A percentile compares a stretch with the other conserved stretches of the same genome.
phyloP scores from a whole-genome alignment of 2,888 invertebrate species.

The Augochlorella aurata region DNA sequence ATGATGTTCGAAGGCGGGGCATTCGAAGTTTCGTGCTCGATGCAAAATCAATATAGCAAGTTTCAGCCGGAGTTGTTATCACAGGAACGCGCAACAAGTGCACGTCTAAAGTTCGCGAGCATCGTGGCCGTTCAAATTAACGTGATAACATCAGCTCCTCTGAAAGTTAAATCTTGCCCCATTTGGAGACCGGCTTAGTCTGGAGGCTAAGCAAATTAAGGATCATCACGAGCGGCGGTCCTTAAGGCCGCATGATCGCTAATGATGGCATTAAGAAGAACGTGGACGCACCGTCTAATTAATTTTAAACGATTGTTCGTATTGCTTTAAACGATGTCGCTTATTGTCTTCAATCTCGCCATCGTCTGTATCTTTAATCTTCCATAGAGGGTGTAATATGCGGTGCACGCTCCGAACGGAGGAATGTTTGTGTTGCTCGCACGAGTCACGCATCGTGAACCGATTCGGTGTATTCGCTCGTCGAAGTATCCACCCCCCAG shows the following conservation, averaged over 20 bases:
- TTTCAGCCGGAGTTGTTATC: slow-evolving; percentile 25
- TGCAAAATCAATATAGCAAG: slow-evolving; percentile 41
- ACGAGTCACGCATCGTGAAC: neutral
- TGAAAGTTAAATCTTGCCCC: slow-evolving; percentile 53
- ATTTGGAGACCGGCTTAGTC: slow-evolving; percentile 48
- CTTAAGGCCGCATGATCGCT: slow-evolving; percentile 43
- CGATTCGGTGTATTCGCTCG: neutral
- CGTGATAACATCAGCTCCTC: slow-evolving; percentile 46
- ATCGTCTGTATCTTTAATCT: neutral
- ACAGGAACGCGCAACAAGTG: slow-evolving; percentile 26
- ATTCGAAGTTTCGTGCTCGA: slow-evolving; percentile 28
- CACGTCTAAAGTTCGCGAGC: slow-evolving; percentile 15
- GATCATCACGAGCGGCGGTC: slow-evolving; percentile 45
- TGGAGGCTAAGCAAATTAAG: slow-evolving; percentile 57
- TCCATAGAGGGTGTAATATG: slow-evolving; percentile 14
- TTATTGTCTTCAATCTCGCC: slow-evolving; percentile 13
- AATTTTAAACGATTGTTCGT: slow-evolving; percentile 17
- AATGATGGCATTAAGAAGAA: slow-evolving; percentile 26
- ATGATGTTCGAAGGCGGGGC: slow-evolving; percentile 3
- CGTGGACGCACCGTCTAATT: slow-evolving; percentile 16
- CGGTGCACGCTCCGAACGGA: neutral
- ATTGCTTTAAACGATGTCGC: neutral
- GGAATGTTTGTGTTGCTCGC: neutral
- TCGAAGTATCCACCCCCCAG: neutral
- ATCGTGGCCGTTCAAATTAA: slow-evolving; percentile 21